These are phyloP conservation scores for Himalopsyche kuldschensis DNA, from an alignment of 2,888 invertebrate genomes.

Conservation along the genomic window DNA sequence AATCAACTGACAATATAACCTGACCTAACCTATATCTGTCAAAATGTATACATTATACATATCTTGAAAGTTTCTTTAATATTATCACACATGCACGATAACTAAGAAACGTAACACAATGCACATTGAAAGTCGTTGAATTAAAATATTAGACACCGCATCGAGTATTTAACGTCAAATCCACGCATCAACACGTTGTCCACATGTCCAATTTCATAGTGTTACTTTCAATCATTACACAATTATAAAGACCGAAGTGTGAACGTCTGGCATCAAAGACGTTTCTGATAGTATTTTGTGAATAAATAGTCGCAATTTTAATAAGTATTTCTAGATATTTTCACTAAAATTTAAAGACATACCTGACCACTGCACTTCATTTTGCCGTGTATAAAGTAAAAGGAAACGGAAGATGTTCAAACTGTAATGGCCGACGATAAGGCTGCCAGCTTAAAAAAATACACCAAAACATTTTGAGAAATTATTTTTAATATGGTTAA, in stretches of 20 bases:
- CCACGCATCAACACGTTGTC: slow-evolving; percentile 28
- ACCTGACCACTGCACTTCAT: slow-evolving; percentile 93
- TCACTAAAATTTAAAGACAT: slow-evolving; percentile 42
- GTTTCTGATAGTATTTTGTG: background rate
- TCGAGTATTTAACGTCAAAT: slow-evolving; percentile 13
- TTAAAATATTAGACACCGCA: background rate
- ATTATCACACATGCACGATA: background rate
- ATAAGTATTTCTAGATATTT: background rate
- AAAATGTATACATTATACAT: background rate
- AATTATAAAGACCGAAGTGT: background rate
- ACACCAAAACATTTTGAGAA: no score
- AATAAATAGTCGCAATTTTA: background rate
- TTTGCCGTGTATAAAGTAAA: slow-evolving; percentile 54
- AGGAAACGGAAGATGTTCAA: slow-evolving; percentile 47
- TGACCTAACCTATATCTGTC: slow-evolving; percentile 52
- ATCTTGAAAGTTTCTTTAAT: background rate
- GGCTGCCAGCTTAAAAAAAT: background rate
- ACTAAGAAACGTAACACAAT: background rate
- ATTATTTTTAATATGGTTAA: no score
- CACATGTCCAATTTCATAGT: slow-evolving; percentile 19
- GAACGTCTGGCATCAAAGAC: background rate
- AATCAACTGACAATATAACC: slow-evolving; percentile 40
- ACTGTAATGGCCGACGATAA: slow-evolving; percentile 10
- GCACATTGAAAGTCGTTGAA: background rate
- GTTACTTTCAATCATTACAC: background rate